Base-by-base conservation (phyloP, 2,113 vertebrate genomes). In the Notothenia coriiceps region DNA sequence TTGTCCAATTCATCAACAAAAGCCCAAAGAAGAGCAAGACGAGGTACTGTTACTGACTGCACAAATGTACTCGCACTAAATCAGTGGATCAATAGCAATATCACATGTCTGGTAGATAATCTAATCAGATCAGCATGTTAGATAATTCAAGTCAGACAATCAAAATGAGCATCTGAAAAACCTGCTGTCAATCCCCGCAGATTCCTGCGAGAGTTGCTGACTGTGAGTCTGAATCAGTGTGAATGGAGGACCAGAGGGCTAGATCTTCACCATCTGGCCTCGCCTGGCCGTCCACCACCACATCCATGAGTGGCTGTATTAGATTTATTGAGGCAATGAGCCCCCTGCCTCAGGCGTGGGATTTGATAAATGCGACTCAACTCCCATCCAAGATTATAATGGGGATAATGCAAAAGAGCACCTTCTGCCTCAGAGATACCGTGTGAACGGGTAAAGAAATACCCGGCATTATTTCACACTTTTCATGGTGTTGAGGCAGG, bases 301-400 rank as follows among this genome's bases (percentile, higher is more conserved):
- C 84, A 70, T 77, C 92, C 86, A 87, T 74, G 71, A 63, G 76
- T 79, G 78, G 83, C 89, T 85, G 77, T 76, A 87, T 94, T 90
- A 92, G 91, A 94, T 93, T 93, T 92, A 94, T 92, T 83, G 92
- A 92, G 83, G 91, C 90, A 93, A 92, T 89, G 89, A 93, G 85
- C 90, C 86, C 90, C 90, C 90, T 71, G 87, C 88, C 92, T 83
- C 63, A 74, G 88, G 88, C 93, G 71, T 75, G 85, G 90, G 89
- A 93, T 91, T 90, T 93, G 91, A 94, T 92, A 80, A 89, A 94
- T 93, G 92, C 82, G 90, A 86, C 86, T 89, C 85, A 88, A 85
- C 83, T 90, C 84, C 77, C 71, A 64, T 91, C 92, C 86, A 91
- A 93, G 91, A 94, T 93, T 92, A 92, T 92, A 89, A 92, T 83